Evolutionary conservation across 2,113 vertebrate genomes (phyloP).

Genomic region (Pachyramphus minor): DNA sequence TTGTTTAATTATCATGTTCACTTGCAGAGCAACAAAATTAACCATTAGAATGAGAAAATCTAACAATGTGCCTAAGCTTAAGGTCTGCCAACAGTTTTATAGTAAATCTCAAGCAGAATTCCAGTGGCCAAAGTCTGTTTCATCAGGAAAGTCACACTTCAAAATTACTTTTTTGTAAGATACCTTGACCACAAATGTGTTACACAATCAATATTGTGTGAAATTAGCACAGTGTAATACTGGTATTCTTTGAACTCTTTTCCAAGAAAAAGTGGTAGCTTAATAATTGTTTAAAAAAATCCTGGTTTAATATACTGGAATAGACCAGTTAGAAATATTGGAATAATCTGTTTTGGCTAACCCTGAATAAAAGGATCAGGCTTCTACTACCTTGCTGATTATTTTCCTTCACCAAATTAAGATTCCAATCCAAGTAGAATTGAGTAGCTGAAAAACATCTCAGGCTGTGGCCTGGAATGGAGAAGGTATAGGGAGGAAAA

Average conservation of each 20-base stretch:
- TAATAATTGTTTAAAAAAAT: neutral
- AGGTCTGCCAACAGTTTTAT: constrained; percentile 19
- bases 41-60: neutral
- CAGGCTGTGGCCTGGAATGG: neutral
- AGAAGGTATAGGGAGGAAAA: neutral
- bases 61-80: neutral
- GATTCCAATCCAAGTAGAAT: neutral
- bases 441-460: neutral
- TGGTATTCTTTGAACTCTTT: neutral
- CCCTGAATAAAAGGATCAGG: neutral
- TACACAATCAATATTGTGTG: neutral
- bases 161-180: neutral
- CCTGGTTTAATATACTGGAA: neutral
- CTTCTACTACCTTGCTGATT: neutral
- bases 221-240: neutral
- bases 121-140: neutral
- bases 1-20: neutral
- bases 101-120: constrained; percentile 21
- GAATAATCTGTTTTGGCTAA: neutral
- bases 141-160: neutral
- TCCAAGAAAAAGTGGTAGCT: neutral
- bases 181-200: neutral
- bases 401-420: neutral
- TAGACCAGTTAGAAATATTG: neutral
- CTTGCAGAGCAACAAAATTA: neutral